Evolutionary conservation across 2,888 invertebrate genomes (phyloP).

Genomic region (Acrobasis suavella): DNA sequence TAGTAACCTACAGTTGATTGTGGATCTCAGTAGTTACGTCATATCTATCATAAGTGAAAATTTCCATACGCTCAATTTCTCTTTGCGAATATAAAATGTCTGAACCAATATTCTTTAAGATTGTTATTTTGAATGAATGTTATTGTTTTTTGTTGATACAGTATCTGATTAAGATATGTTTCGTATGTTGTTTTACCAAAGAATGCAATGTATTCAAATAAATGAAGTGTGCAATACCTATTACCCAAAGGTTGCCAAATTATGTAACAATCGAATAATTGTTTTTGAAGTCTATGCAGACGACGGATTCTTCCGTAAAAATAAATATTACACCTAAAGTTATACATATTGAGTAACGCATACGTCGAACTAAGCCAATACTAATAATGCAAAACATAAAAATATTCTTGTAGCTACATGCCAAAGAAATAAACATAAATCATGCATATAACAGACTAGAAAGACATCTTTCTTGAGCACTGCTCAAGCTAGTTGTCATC

Average conservation of each 20-base stretch:
- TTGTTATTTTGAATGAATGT: conserved; percentile 22
- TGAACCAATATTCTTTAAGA: conserved; percentile 61
- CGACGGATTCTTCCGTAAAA: too few relatives aligned
- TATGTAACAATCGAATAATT: not conserved
- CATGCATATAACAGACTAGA: too few relatives aligned
- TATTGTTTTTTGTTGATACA: conserved; percentile 23
- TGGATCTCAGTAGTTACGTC: conserved; percentile 76
- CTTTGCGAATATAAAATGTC: conserved; percentile 42
- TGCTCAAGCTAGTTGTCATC: too few relatives aligned
- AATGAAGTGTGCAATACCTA: conserved; percentile 10
- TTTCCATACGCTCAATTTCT: conserved; percentile 63
- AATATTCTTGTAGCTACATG: too few relatives aligned
- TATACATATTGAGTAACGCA: too few relatives aligned
- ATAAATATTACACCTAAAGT: too few relatives aligned
- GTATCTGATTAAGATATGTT: conserved; percentile 7
- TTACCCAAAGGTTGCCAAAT: conserved; percentile 14
- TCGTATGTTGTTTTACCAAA: conserved; percentile 17
- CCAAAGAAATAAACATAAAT: too few relatives aligned
- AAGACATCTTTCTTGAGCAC: too few relatives aligned
- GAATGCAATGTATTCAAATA: conserved; percentile 1
- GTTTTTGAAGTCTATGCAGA: not conserved
- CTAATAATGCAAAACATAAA: too few relatives aligned
- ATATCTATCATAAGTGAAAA: conserved; percentile 63
- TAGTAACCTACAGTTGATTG: conserved; percentile 79
- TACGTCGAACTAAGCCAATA: too few relatives aligned